Evolutionary conservation across 2,888 invertebrate species (phyloP).

Genomic region (Steromphala cineraria): DNA sequence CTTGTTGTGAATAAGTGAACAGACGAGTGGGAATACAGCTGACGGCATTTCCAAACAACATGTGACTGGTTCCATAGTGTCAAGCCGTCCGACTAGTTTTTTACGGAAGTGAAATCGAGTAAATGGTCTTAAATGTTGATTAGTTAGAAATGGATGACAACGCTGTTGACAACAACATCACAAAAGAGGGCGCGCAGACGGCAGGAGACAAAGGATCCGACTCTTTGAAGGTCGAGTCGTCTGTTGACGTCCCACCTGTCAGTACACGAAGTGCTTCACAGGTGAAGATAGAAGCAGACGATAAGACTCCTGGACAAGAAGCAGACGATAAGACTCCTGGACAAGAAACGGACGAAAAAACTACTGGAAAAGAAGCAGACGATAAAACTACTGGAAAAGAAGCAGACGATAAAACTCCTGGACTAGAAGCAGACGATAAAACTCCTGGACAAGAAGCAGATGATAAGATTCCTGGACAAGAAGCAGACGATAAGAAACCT

Average conservation of each 20-base stretch:
- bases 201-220: neutral
- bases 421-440: neutral
- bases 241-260: neutral
- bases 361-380: neutral
- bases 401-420: neutral
- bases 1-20: too few species aligned
- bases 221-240: too few species aligned
- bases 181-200: neutral
- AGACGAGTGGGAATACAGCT: too few species aligned
- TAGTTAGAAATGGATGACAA: too few species aligned
- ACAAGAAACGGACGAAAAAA: neutral
- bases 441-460: neutral
- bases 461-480: neutral
- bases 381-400: neutral
- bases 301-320: neutral
- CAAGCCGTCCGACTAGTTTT: too few species aligned
- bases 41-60: too few species aligned
- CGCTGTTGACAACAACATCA: too few species aligned
- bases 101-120: too few species aligned
- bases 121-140: too few species aligned
- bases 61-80: too few species aligned
- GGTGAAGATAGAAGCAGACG: neutral
- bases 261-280: neutral
- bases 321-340: neutral
- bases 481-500: neutral